Base-by-base conservation (phyloP, 1,140 invertebrate species). In the Andrena cerasifolii region DNA sequence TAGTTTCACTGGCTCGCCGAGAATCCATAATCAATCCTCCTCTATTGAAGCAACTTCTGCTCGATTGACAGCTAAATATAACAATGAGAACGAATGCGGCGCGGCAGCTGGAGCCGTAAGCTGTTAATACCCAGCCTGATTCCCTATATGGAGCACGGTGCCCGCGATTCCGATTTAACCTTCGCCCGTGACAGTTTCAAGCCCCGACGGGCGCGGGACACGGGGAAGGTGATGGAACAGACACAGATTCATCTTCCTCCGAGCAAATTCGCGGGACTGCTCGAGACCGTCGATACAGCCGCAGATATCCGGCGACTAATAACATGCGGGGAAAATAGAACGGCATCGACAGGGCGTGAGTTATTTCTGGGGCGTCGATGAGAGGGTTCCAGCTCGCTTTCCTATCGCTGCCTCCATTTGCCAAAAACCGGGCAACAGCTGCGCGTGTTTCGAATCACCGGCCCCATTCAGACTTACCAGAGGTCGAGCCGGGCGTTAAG, bases 261-360 rank as follows among this genome's bases (percentile, higher is more conserved):
- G 73, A 74, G 62, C 33, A 70, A 82, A 79, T 83, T 79, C 31
- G 26, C 45, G 18, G 12, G 58, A 74, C 68, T 59, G 77, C 61
- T 56, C n/a, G 51, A 74, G 68, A 76, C 45, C 33, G 54, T 65
- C n/a, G 47, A 12, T 10, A 26, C 12, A 40, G 24, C 54, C 49
- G n/a, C 79, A 36, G 33, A 58, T 82, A 68, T 51, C 14, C 47
- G 51, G 53, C 51, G 79, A 74, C 68, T 79, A 79, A 74, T 68
- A 79, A 63, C 54, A 62, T 5, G 33, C 24, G 65, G 36, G 54
- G 43, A 61, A 53, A 77, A 77, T 77, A 7, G 45, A 43, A 0
- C 31, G 31, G 28, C 18, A 33, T 72, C n/a, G 40, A 72, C 43
- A 14, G 21, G 10, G 28, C n/a, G n/a, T 7, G 49, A 54, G 33